These are phyloP conservation scores for Pseudoatta argentina DNA, from an alignment of 1,140 invertebrate genomes.

Conservation along the genomic window DNA sequence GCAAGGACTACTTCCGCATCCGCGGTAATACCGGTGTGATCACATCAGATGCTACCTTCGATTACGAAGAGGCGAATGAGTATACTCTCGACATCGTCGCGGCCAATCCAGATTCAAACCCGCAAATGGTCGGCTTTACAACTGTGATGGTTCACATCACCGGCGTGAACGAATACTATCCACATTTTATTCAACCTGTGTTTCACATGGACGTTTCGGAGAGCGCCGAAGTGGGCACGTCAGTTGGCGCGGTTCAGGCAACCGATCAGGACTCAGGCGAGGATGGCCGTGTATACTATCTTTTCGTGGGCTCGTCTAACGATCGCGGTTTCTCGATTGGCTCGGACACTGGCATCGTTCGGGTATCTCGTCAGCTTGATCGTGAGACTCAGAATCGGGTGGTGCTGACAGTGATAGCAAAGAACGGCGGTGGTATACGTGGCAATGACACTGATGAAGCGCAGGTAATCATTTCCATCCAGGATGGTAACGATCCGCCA, in stretches of 20 bases:
- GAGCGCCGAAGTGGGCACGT: conserved; percentile 94
- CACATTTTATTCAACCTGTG: conserved; percentile 95
- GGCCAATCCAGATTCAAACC: conserved; percentile 93
- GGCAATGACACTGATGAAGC: conserved; percentile 98
- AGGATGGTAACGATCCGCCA: conserved; percentile 98
- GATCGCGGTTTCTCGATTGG: conserved; percentile 96
- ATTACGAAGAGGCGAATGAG: conserved; percentile 94
- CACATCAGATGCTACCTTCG: conserved; percentile 92
- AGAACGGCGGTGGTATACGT: conserved; percentile 96
- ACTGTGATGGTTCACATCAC: conserved; percentile 92
- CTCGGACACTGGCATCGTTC: conserved; percentile 93
- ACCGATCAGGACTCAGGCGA: conserved; percentile 96
- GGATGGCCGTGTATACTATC: conserved; percentile 96
- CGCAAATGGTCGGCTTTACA: conserved; percentile 91
- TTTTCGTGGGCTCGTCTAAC: conserved; percentile 97
- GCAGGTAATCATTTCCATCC: conserved; percentile 96
- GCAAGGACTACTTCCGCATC: conserved; percentile 92
- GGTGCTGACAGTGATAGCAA: conserved; percentile 96
- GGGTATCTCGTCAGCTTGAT: conserved; percentile 93
- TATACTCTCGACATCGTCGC: conserved; percentile 94
- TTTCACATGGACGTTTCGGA: conserved; percentile 98
- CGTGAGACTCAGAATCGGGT: conserved; percentile 96
- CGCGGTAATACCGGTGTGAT: conserved; percentile 92
- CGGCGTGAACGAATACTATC: conserved; percentile 97
- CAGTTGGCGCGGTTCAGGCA: conserved; percentile 94